phyloP scores from a whole-genome alignment of 1,140 invertebrate species.

The Brachionus rotundiformis region DNA sequence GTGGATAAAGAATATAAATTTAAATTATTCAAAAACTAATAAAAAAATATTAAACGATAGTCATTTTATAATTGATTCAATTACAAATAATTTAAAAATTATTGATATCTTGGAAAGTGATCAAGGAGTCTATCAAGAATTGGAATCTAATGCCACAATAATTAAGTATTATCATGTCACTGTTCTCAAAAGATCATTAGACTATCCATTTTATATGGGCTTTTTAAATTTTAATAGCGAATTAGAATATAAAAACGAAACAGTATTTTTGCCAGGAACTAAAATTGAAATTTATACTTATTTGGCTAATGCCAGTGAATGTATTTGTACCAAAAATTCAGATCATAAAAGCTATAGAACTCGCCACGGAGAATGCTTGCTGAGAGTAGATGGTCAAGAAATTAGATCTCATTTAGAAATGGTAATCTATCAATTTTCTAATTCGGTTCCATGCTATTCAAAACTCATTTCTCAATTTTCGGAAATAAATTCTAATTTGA shows the following conservation, averaged over 20 bases:
- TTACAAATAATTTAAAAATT: slow-evolving; percentile 21
- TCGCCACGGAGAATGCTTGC: background rate
- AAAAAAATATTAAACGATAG: background rate
- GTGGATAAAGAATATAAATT: background rate
- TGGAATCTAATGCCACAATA: background rate
- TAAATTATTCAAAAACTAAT: background rate
- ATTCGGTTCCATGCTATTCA: background rate
- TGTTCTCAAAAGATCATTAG: background rate
- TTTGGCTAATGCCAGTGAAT: background rate
- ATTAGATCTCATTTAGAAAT: background rate
- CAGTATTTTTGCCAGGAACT: background rate
- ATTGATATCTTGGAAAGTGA: background rate
- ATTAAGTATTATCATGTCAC: slow-evolving; percentile 23
- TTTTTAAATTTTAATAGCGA: background rate
- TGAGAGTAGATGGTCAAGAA: background rate
- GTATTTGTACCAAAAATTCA: background rate
- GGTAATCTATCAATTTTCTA: background rate
- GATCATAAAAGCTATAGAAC: background rate
- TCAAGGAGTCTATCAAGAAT: background rate
- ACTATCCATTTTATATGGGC: background rate
- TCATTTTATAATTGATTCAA: background rate
- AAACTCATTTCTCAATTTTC: background rate
- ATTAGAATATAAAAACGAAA: background rate
- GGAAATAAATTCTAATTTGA: background rate
- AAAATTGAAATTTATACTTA: background rate